phyloP scores from a whole-genome alignment of 2,797 vertebrate genomes.

The Micrastur ruficollis region DNA sequence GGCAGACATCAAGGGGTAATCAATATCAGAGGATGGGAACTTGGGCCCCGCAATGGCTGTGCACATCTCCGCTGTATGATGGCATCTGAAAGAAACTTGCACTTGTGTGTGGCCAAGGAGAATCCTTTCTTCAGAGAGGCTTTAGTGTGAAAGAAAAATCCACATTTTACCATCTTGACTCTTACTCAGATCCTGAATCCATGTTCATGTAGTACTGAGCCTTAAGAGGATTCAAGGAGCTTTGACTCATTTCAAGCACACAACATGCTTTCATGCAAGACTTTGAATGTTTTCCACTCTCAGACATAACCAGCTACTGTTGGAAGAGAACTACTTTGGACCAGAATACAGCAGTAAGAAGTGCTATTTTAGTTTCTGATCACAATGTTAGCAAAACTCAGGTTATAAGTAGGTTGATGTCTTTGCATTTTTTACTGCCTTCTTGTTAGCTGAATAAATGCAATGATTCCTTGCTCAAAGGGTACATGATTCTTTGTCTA shows the following conservation, averaged over 20 bases:
- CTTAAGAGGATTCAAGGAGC: background rate
- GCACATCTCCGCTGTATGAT: fast-evolving
- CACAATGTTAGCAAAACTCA: background rate
- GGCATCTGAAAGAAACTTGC: background rate
- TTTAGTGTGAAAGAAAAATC: background rate
- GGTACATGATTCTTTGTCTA: background rate
- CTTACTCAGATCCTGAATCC: background rate
- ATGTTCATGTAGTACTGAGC: background rate
- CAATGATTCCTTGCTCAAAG: background rate
- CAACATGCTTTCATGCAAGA: background rate
- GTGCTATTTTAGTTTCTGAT: background rate
- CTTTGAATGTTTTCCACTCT: background rate
- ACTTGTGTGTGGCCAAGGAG: background rate
- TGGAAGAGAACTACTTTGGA: background rate
- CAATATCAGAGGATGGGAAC: background rate
- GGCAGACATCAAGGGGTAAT: background rate
- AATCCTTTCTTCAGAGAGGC: background rate
- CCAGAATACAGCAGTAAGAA: background rate
- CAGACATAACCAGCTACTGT: background rate
- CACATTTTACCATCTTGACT: background rate
- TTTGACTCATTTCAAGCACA: background rate
- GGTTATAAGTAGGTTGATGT: background rate
- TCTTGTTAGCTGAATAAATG: background rate
- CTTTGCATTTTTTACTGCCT: background rate
- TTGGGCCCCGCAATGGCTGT: background rate